These are phyloP conservation scores for Sipha maydis DNA, from an alignment of 2,888 invertebrate species.

Conservation along the genomic window DNA sequence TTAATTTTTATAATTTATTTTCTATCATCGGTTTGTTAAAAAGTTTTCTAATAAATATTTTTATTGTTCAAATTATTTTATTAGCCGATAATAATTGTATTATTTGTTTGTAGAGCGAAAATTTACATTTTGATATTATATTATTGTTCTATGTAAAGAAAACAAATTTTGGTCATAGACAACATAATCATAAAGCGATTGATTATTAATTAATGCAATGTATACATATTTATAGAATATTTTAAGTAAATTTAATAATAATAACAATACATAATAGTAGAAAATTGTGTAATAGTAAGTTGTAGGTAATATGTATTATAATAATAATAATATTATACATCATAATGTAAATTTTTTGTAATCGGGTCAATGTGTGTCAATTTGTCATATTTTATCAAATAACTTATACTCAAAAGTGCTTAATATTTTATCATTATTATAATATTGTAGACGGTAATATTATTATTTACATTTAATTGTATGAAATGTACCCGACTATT, in stretches of 20 bases:
- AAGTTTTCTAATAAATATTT: not conserved
- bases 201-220: not conserved
- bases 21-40: not conserved
- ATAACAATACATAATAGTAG: not conserved
- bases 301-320: no score
- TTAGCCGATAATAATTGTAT: not conserved
- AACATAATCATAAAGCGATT: not conserved
- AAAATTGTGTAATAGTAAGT: no score
- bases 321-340: no score
- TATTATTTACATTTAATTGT: not conserved
- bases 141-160: not conserved
- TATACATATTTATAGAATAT: not conserved
- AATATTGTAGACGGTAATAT: no score
- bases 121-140: not conserved
- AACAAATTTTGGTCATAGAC: not conserved
- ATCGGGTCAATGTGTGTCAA: constrained; percentile 3
- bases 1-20: not conserved
- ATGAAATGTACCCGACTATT: not conserved
- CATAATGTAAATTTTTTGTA: not conserved
- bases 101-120: not conserved
- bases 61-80: not conserved
- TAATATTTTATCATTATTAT: no score
- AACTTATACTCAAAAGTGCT: not conserved
- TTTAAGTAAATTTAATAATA: not conserved
- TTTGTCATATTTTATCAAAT: not conserved